A percentile compares a stretch with the other conserved stretches of the same genome.
phyloP scores from a whole-genome alignment of 2,888 invertebrate species.

The Gasteruption jaculator region DNA sequence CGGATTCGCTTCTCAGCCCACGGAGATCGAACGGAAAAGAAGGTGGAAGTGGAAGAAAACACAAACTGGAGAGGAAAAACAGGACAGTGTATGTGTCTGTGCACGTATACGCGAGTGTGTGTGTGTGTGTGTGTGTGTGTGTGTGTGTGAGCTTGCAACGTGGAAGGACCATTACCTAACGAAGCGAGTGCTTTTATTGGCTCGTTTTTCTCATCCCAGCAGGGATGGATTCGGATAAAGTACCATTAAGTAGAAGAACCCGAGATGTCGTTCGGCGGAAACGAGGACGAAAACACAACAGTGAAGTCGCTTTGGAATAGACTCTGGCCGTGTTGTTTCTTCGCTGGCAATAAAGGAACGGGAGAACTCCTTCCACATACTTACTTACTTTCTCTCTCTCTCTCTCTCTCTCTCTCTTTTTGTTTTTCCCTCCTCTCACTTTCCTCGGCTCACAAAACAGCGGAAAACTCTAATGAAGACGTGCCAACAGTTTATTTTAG shows the following conservation, averaged over 20 bases:
- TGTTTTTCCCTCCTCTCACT: conserved; percentile 8
- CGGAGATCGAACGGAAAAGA: not conserved
- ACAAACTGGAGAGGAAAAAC: no score
- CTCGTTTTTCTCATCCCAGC: not conserved
- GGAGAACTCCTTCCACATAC: no score
- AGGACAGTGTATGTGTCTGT: no score
- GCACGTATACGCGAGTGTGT: no score
- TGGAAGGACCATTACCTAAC: not conserved
- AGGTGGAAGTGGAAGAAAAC: not conserved
- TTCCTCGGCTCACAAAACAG: no score
- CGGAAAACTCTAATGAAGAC: conserved; percentile 48
- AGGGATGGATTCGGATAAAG: conserved; percentile 1
- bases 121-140: no score
- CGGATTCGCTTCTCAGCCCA: no score
- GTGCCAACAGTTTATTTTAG: conserved; percentile 45
- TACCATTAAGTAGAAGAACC: not conserved
- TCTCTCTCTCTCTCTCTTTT: not conserved
- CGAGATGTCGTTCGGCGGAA: not conserved
- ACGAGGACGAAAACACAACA: not conserved
- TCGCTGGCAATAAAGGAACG: not conserved
- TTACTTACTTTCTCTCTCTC: not conserved
- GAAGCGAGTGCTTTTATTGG: conserved; percentile 1
- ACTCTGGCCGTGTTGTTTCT: no score
- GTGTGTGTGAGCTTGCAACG: no score
- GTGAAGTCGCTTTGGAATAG: no score